Percentiles rank a stretch among this genome's conserved stretches.
Evolutionary conservation across 2,888 invertebrate genomes (phyloP).

Genomic region (Pyrochroa serraticornis): DNA sequence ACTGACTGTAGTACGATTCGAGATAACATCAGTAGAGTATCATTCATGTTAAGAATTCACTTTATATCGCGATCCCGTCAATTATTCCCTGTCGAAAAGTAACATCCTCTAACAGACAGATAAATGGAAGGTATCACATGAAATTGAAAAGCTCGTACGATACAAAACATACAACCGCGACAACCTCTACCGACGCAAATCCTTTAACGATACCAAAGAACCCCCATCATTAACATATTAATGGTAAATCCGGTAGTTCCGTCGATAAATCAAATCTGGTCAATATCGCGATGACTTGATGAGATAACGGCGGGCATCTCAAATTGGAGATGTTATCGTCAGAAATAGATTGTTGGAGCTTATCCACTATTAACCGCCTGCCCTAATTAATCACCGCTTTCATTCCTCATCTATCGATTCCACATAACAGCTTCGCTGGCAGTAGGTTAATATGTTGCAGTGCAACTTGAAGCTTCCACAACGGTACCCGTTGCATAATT

Average conservation of each 20-base stretch:
- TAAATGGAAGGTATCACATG: slow-evolving; percentile 29
- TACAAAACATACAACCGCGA: background rate
- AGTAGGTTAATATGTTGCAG: background rate
- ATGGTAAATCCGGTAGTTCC: too few species aligned
- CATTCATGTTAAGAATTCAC: slow-evolving; percentile 53
- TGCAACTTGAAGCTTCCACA: background rate
- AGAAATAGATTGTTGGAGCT: slow-evolving; percentile 12
- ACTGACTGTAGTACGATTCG: slow-evolving; percentile 35
- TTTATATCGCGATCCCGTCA: slow-evolving; percentile 53
- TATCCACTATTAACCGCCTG: slow-evolving; percentile 17
- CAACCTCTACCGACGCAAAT: too few species aligned
- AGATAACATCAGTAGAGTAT: slow-evolving; percentile 46
- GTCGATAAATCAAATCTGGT: slow-evolving; percentile 12
- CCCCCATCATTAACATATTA: too few species aligned
- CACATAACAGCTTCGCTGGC: background rate
- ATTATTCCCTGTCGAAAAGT: slow-evolving; percentile 52
- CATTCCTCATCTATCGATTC: slow-evolving; percentile 19
- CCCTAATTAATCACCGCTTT: slow-evolving; percentile 16
- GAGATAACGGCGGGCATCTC: slow-evolving; percentile 18
- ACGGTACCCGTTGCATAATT: background rate
- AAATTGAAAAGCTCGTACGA: slow-evolving; percentile 19
- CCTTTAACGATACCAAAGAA: too few species aligned
- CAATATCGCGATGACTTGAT: background rate
- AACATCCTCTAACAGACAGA: slow-evolving; percentile 28
- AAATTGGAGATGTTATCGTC: slow-evolving; percentile 19